Base-by-base conservation (phyloP, 2,113 vertebrate genomes). In the Triplophysa rosa region DNA sequence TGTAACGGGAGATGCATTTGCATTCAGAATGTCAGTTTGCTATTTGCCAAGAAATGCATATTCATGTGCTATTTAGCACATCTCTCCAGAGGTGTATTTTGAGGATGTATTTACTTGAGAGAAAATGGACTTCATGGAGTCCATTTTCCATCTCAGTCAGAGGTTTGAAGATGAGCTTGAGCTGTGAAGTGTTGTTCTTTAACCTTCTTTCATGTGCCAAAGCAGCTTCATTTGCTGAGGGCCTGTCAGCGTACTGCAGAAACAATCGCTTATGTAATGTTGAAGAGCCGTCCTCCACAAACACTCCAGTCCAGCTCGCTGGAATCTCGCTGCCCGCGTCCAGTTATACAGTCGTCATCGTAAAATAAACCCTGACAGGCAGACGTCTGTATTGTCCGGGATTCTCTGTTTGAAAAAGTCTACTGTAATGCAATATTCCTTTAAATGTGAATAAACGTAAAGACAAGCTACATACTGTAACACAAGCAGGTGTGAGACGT, bases 151-250 rank as follows among this genome's bases (percentile, higher is more conserved):
- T 81, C 61, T 62, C 72, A 75, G 72, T 82, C 75, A 79, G 64
- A 82, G 83, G 82, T 81, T 78, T 71, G 67, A 83, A 85, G 84
- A 87, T 87, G 83, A 84, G 79, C 82, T 81, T 80, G 69, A 42
- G 75, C 77, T 70, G 82, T 84, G 80, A 49, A 88, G 83, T 82
- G 70, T 74, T 67, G 62, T 83, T 73, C 80, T 89, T 67, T 72
- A 67, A 69, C 74, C 65, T 72, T 68, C 74, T 58, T 72, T 81
- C 71, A 71, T 82, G 71, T 76, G 78, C 75, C 77, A 74, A 80
- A 79, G 37, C 63, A 81, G 79, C 80, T 84, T 67, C 69, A 81
- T 85, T 77, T 78, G 73, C 59, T 80, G 80, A 85, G 83, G 76
- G 83, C 56, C 75, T 81, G 56, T 84, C 86, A 71, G 62, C 68